Percentiles rank a stretch among this genome's conserved stretches.
Evolutionary conservation across 2,113 vertebrate species (phyloP).

Genomic region (Phrynocephalus versicolor): DNA sequence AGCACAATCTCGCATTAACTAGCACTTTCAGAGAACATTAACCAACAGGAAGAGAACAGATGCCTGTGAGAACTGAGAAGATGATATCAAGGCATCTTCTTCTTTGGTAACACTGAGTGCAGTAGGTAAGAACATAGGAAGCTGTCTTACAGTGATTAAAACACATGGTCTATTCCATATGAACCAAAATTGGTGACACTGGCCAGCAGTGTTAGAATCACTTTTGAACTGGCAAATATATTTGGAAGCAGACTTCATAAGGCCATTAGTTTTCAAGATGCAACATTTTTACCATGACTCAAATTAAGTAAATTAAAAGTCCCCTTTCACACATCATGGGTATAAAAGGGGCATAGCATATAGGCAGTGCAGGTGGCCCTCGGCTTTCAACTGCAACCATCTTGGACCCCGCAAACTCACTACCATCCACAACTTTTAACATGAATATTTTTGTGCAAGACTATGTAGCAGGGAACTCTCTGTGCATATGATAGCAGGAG

Average conservation of each 20-base stretch:
- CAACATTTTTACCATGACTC: too few species aligned
- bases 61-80: not conserved
- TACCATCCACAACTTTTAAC: not conserved
- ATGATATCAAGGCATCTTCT: not conserved
- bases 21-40: conserved; percentile 5
- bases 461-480: not conserved
- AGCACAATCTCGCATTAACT: not conserved
- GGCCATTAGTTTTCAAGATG: too few species aligned
- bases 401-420: not conserved
- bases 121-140: too few species aligned
- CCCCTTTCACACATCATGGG: not conserved
- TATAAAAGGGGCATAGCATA: not conserved
- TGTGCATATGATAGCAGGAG: not conserved
- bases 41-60: conserved; percentile 1
- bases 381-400: not conserved
- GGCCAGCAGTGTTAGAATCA: too few species aligned
- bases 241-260: not conserved
- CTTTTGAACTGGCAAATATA: not conserved
- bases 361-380: not conserved
- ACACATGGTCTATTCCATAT: too few species aligned
- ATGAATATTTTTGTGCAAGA: not conserved
- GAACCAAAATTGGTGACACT: too few species aligned
- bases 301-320: too few species aligned
- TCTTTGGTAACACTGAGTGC: not conserved
- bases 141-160: too few species aligned